Evolutionary conservation across 2,888 invertebrate species (phyloP).

Genomic region (Esperia sulphurella): DNA sequence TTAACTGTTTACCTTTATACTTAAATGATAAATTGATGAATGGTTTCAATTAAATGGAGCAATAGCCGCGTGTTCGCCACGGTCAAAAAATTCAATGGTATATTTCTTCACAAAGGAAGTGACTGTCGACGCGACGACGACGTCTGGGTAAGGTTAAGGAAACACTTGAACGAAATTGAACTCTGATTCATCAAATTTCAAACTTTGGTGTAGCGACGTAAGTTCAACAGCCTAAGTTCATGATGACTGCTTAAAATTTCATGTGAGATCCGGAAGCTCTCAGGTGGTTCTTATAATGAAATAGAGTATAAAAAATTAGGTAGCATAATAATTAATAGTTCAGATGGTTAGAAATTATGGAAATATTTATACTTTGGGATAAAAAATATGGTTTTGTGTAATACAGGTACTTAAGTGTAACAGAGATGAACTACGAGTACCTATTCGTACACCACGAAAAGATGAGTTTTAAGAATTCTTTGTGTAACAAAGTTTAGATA

Average conservation of each 20-base stretch:
- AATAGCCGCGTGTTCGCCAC: slow-evolving; percentile 8
- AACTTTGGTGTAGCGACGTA: not conserved
- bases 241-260: not conserved
- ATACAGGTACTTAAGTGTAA: no score
- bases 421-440: no score
- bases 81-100: not conserved
- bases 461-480: no score
- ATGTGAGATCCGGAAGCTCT: not conserved
- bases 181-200: slow-evolving; percentile 1
- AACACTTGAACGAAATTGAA: slow-evolving; percentile 1
- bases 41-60: slow-evolving; percentile 4
- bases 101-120: not conserved
- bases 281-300: no score
- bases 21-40: not conserved
- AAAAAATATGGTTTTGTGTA: no score
- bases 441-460: no score
- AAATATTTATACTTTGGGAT: no score
- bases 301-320: no score
- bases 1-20: not conserved
- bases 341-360: no score
- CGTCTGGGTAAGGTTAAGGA: slow-evolving; percentile 5
- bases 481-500: no score
- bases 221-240: slow-evolving; percentile 9
- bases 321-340: no score
- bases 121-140: not conserved